These are phyloP conservation scores for Delia radicum DNA, from an alignment of 1,140 invertebrate genomes.

Conservation along the genomic window DNA sequence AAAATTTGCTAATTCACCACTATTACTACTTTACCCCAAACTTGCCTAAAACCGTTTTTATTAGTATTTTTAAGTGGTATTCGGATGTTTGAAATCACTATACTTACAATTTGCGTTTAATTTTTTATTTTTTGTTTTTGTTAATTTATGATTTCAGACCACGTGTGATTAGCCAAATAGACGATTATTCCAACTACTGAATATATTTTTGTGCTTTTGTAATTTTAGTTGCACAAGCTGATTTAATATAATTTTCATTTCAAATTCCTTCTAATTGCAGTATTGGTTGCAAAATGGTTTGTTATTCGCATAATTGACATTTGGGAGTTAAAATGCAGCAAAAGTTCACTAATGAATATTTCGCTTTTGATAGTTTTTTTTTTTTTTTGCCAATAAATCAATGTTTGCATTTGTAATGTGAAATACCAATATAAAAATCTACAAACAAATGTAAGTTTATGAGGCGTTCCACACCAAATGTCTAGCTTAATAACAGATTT, in stretches of 20 bases:
- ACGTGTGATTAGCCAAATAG: not conserved
- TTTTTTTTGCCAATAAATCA: slow-evolving; percentile 17
- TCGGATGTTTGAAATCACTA: no score
- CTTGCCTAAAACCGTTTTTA: no score
- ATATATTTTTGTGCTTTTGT: not conserved
- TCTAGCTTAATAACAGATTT: no score
- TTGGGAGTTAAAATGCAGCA: not conserved
- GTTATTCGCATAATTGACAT: not conserved
- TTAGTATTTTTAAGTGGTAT: no score
- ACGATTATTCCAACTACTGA: no score
- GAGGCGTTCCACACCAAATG: no score
- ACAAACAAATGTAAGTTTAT: no score
- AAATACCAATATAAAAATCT: no score
- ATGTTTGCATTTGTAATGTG: slow-evolving; percentile 17
- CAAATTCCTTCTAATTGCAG: not conserved
- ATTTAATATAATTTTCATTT: not conserved
- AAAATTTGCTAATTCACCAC: no score
- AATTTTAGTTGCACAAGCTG: not conserved
- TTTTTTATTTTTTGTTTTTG: not conserved
- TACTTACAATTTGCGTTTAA: no score
- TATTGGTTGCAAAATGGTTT: not conserved
- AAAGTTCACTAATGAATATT: slow-evolving; percentile 1
- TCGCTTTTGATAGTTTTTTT: not conserved
- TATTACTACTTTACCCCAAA: no score
- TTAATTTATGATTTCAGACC: not conserved